phyloP scores from a whole-genome alignment of 1,140 invertebrate species.

The Atta texana region DNA sequence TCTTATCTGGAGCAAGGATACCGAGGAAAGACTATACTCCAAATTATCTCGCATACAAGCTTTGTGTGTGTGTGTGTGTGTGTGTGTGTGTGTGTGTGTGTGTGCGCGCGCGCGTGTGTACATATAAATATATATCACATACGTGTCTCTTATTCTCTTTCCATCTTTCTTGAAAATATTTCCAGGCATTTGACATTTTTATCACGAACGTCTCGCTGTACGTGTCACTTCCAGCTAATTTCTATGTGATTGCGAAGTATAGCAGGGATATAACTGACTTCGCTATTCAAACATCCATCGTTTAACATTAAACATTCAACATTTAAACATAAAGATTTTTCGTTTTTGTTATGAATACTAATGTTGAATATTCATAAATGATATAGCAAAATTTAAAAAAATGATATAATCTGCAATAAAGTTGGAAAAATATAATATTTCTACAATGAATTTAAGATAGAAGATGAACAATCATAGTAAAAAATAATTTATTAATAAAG shows the following conservation, averaged over 20 bases:
- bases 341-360: background rate
- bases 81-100: no score
- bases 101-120: no score
- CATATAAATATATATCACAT: background rate
- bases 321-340: background rate
- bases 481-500: no score
- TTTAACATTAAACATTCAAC: background rate
- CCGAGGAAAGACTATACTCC: slow-evolving; percentile 49
- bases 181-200: slow-evolving; percentile 27
- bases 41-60: slow-evolving; percentile 41
- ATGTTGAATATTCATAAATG: background rate
- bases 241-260: slow-evolving; percentile 5
- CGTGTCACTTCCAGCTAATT: slow-evolving; percentile 33
- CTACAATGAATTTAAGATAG: no score
- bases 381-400: background rate
- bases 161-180: background rate
- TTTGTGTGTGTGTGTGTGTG: background rate
- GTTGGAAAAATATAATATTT: background rate
- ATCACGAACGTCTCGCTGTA: slow-evolving; percentile 30
- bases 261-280: background rate
- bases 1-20: slow-evolving; percentile 49
- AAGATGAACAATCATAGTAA: no score
- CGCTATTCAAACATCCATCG: background rate
- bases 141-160: background rate
- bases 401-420: background rate